Base-by-base conservation (phyloP, 2,113 vertebrate genomes). In the Mixornis gularis region DNA sequence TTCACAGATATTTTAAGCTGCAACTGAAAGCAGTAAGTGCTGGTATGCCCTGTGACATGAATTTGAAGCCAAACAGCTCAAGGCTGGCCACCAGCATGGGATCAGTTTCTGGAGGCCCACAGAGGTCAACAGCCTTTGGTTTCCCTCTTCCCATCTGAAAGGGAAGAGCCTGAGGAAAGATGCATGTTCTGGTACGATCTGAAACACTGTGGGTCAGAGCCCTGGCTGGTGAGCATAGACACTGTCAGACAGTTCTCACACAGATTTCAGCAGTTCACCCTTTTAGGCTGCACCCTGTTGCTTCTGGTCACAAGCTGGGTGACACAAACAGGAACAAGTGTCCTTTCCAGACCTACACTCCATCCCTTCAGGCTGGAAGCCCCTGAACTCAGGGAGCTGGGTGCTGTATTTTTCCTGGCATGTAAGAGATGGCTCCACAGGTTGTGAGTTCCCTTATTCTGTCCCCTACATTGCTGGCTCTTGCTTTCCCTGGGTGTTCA, bases 151-250 rank as follows among this genome's bases (percentile, higher is more conserved):
- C 49, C 3, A 5, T 24, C 51, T 53, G 4, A 30, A 60, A 52
- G 25, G 18, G 46, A 73, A 60, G 53, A 55, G 32, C 4, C 8
- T 0, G 6, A 76, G 74, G 64, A 53, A 53, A 30, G 63, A 58
- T 19, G 32, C 53, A 26, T 1, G 2, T 29, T 41, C 32, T 13
- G 10, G 3, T 17, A 7, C 2, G 1, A 10, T 11, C 44, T 69
- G 66, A 52, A 72, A 71, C 0, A 0, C 80, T 49, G 18, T 0
- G 1, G 56, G 30, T 26, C 30, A 68, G 66, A 85, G 48, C 44
- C 27, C 21, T 49, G 55, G 52, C 52, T 43, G 56, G 13, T 4
- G 55, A 60, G 68, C 44, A 88, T 24, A 40, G 72, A 19, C 49
- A 34, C n/a, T 21, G 2, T 5, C 8, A 63, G 22, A 14, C 13